Percentiles rank a stretch among this genome's conserved stretches.
Evolutionary conservation across 2,113 vertebrate species (phyloP).

Genomic region (Silurus glanis): DNA sequence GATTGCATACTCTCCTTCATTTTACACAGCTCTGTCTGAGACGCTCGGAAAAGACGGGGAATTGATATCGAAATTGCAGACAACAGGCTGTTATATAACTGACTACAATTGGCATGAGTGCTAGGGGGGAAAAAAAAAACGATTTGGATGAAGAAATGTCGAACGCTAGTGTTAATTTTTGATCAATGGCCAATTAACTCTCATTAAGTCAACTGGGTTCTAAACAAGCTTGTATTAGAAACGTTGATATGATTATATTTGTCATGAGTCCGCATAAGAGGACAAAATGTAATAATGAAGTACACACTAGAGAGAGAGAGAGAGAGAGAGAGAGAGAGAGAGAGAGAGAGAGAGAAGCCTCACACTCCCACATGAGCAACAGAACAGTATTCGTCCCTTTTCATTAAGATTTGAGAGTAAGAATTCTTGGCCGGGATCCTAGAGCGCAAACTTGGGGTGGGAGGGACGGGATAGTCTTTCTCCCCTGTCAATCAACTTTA

Average conservation of each 20-base stretch:
- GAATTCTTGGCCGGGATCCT: background rate
- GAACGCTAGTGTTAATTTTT: background rate
- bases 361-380: background rate
- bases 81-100: background rate
- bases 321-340: no score
- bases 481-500: background rate
- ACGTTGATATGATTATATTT: background rate
- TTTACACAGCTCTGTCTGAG: background rate
- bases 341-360: no score
- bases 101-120: background rate
- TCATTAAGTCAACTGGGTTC: background rate
- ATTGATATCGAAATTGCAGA: background rate
- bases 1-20: background rate
- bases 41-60: background rate
- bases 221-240: background rate
- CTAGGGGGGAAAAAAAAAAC: background rate
- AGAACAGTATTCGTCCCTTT: background rate
- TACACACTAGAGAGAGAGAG: no score
- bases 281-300: background rate
- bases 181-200: background rate
- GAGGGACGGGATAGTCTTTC: background rate
- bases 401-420: background rate
- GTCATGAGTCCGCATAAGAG: background rate
- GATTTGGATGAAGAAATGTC: background rate
- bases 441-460: background rate